phyloP scores from a whole-genome alignment of 2,113 vertebrate species.

The Dromas ardeola region DNA sequence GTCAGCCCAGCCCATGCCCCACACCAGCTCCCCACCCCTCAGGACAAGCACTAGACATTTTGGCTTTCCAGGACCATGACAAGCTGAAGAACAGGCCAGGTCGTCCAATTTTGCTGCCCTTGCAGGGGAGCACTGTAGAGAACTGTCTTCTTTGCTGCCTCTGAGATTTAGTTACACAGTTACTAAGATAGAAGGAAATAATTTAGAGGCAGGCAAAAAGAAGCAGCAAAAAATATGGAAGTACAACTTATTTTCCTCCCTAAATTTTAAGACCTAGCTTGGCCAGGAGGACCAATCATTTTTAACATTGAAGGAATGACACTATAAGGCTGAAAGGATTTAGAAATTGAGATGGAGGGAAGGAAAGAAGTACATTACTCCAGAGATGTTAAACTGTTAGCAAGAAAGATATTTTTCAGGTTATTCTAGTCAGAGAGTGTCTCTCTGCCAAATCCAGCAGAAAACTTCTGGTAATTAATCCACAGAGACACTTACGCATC shows the following conservation, averaged over 20 bases:
- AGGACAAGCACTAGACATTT: background rate
- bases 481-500: conserved; percentile 26
- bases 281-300: background rate
- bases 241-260: background rate
- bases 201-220: background rate
- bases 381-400: background rate
- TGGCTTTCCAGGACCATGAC: background rate
- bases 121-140: background rate
- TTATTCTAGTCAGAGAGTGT: background rate
- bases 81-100: background rate
- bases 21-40: background rate
- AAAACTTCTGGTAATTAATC: conserved; percentile 66
- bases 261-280: background rate
- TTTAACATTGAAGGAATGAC: background rate
- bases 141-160: background rate
- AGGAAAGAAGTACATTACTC: background rate
- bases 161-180: background rate
- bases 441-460: conserved; percentile 7
- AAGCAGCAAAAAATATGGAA: background rate
- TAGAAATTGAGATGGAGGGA: background rate
- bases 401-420: background rate
- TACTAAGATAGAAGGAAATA: background rate
- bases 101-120: background rate
- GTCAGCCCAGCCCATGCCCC: background rate
- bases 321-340: background rate